Conservation (phyloP, 2,888 invertebrate genomes). For the Cyclophora punctaria region DNA sequence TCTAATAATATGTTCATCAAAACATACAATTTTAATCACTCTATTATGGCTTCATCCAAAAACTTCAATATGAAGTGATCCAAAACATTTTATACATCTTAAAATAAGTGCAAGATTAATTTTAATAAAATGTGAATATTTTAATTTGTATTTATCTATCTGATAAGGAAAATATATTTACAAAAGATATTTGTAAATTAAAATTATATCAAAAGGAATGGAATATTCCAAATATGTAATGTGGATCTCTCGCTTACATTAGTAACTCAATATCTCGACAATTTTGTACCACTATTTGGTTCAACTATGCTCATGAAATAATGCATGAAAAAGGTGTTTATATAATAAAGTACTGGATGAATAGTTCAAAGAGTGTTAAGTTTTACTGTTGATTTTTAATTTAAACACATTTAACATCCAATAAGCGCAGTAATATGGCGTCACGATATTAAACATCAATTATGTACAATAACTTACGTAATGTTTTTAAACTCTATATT, state of each 20-base stretch:
- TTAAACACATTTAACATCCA: constrained; percentile 6
- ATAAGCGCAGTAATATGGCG: no score
- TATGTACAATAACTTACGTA: constrained; percentile 1
- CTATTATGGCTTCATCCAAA: neutral
- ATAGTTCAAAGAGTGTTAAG: no score
- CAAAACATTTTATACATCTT: constrained; percentile 1
- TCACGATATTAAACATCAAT: no score
- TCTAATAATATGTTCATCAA: constrained; percentile 2
- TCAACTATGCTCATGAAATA: no score
- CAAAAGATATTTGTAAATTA: constrained; percentile 18
- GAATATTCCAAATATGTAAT: no score
- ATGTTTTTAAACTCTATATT: constrained; percentile 1
- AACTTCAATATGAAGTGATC: constrained; percentile 14
- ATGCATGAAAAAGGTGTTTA: no score
- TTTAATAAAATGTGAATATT: constrained; percentile 3
- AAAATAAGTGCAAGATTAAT: constrained; percentile 6
- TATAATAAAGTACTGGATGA: no score
- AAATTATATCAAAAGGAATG: no score
- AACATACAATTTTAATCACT: constrained; percentile 3
- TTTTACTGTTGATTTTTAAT: constrained; percentile 11
- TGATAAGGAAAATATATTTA: constrained; percentile 19
- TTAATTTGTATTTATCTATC: constrained; percentile 1
- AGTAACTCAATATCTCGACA: no score
- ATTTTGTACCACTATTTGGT: no score
- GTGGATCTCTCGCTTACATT: no score